Evolutionary conservation across 2,888 invertebrate species (phyloP).

Genomic region (Strigamia crassipes): DNA sequence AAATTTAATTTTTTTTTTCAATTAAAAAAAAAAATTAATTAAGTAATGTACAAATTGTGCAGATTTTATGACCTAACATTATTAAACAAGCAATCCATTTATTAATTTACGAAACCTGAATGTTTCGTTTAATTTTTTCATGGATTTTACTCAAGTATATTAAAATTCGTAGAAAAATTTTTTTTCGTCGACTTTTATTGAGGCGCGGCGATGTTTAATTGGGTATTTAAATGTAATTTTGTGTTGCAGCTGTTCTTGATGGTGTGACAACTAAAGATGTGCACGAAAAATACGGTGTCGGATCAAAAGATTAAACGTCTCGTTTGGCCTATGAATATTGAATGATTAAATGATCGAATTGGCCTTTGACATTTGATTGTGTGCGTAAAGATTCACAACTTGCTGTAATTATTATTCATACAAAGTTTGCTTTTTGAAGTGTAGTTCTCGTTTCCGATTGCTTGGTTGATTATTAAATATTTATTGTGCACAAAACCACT

Average conservation of each 20-base stretch:
- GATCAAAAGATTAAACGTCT: not conserved
- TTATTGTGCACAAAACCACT: not conserved
- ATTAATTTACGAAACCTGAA: not conserved
- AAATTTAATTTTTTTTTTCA: not conserved
- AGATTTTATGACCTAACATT: not conserved
- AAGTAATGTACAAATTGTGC: conserved; percentile 22
- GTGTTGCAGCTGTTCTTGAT: conserved; percentile 40
- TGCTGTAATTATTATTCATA: not conserved
- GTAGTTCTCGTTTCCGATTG: not conserved
- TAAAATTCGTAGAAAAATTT: too few species aligned
- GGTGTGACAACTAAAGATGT: conserved; percentile 43
- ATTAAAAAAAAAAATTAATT: not conserved
- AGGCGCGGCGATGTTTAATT: not conserved
- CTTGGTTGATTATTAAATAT: not conserved
- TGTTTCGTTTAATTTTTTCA: not conserved
- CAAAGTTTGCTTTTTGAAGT: not conserved
- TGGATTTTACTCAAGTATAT: not conserved
- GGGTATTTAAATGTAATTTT: conserved; percentile 8
- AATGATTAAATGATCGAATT: not conserved
- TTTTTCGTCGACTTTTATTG: too few species aligned
- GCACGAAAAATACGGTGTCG: conserved; percentile 11
- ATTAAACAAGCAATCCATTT: conserved; percentile 24
- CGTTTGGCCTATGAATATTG: not conserved
- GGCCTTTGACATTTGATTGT: not conserved
- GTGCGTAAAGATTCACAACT: not conserved